Percentiles rank a stretch among this genome's conserved stretches.
phyloP scores from a whole-genome alignment of 1,140 invertebrate genomes.

The Tigriopus japonicus region DNA sequence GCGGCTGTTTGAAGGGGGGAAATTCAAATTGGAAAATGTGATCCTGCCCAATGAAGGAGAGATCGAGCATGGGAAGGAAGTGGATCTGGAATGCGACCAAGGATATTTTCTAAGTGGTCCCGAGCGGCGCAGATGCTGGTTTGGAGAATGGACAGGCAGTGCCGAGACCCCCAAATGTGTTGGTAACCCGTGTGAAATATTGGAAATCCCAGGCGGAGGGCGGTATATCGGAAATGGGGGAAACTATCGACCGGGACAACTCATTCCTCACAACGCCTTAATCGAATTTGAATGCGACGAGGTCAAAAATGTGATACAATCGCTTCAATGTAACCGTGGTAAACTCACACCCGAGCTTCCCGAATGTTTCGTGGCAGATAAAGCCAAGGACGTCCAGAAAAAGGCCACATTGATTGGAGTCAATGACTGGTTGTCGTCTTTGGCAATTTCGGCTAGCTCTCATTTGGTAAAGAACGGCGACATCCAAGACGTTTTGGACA shows the following conservation, averaged over 20 bases:
- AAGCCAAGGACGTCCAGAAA: background rate
- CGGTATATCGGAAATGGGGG: conserved; percentile 5
- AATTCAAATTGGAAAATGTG: background rate
- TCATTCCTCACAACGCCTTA: conserved; percentile 4
- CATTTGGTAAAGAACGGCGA: background rate
- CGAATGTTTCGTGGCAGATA: background rate
- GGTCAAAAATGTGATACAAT: background rate
- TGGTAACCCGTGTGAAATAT: background rate
- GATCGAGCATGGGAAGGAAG: background rate
- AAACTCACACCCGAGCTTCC: background rate
- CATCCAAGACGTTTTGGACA: background rate
- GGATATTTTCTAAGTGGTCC: background rate
- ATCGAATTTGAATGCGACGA: conserved; percentile 5
- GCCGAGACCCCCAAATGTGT: background rate
- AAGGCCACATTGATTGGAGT: no score
- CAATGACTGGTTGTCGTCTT: background rate
- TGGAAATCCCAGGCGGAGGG: conserved; percentile 3
- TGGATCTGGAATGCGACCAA: background rate
- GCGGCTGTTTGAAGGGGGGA: background rate
- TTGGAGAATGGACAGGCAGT: background rate
- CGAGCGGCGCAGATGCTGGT: background rate
- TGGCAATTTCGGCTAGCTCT: background rate
- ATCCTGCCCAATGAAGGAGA: background rate
- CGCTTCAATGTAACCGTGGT: background rate
- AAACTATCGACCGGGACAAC: conserved; percentile 7